Evolutionary conservation across 2,888 invertebrate genomes (phyloP).

Genomic region (Lepidocyrtoides sp.): DNA sequence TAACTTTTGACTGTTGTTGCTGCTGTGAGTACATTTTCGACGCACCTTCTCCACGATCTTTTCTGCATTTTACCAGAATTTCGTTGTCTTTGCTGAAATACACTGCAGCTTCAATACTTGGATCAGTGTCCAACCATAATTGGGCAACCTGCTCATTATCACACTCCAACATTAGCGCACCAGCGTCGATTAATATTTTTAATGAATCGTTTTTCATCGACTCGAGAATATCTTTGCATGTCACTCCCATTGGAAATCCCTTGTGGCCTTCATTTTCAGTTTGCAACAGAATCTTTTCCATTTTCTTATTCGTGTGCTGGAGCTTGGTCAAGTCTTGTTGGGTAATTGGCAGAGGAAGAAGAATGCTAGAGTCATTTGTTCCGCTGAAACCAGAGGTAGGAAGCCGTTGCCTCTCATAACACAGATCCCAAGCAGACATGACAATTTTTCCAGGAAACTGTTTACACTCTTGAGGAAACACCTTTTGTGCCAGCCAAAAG

Average conservation of each 20-base stretch:
- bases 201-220: slow-evolving; percentile 29
- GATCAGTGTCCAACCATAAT: slow-evolving; percentile 76
- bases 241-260: slow-evolving; percentile 7
- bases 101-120: slow-evolving; percentile 54
- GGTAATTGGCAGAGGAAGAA: slow-evolving; percentile 61
- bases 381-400: slow-evolving; percentile 77
- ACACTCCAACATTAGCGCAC: slow-evolving; percentile 83
- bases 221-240: slow-evolving; percentile 57
- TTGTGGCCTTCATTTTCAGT: slow-evolving; percentile 57
- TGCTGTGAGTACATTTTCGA: slow-evolving; percentile 48
- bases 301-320: slow-evolving; percentile 46
- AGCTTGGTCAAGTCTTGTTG: slow-evolving; percentile 70
- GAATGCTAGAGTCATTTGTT: slow-evolving; percentile 74
- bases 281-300: slow-evolving; percentile 45
- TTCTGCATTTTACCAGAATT: slow-evolving; percentile 20
- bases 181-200: slow-evolving; percentile 79
- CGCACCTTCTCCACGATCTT: neutral
- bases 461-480: slow-evolving; percentile 74
- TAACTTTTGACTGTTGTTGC: slow-evolving; percentile 58
- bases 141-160: slow-evolving; percentile 81
- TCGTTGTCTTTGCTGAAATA: slow-evolving; percentile 62
- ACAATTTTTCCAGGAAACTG: slow-evolving; percentile 78
- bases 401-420: slow-evolving; percentile 23
- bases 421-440: slow-evolving; percentile 76
- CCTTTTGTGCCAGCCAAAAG: slow-evolving; percentile 68